Conservation (phyloP, 2,113 vertebrate genomes). For the Cebidichthys violaceus region DNA sequence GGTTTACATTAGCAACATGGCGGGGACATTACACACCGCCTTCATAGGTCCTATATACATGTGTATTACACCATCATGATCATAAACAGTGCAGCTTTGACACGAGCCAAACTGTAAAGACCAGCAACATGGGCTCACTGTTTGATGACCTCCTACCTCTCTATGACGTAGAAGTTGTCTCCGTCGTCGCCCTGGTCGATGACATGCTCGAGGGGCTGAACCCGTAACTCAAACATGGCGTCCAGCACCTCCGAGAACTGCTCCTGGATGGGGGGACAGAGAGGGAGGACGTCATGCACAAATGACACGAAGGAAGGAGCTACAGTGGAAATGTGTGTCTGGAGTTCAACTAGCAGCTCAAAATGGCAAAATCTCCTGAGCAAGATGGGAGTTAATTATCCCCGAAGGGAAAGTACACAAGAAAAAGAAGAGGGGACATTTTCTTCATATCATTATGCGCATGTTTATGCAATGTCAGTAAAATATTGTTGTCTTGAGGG, state of each 20-base stretch:
- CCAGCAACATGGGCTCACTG: neutral
- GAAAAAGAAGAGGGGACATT: neutral
- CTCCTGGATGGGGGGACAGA: conserved; percentile 82
- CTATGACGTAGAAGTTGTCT: conserved; percentile 99
- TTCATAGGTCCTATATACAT: neutral
- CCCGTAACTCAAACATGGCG: conserved; percentile 96
- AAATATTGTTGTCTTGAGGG: neutral
- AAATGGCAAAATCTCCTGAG: conserved; percentile 10
- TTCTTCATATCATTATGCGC: neutral
- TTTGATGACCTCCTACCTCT: conserved; percentile 83
- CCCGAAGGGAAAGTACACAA: neutral
- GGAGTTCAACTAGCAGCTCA: neutral
- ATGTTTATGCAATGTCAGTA: conserved; percentile 5
- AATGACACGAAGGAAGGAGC: neutral
- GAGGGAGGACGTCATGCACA: conserved; percentile 16
- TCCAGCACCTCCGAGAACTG: conserved; percentile 97
- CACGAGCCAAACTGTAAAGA: neutral
- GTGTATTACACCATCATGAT: neutral
- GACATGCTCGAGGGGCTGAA: conserved; percentile 93
- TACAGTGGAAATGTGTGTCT: neutral
- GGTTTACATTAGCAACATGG: conserved; percentile 27
- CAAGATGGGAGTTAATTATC: neutral
- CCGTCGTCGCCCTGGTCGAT: conserved; percentile 99
- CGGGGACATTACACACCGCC: conserved; percentile 19
- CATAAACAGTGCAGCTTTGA: neutral